A percentile compares a stretch with the other conserved stretches of the same genome.
Evolutionary conservation across 2,888 invertebrate species (phyloP).

Genomic region (Cataglyphis cursor): DNA sequence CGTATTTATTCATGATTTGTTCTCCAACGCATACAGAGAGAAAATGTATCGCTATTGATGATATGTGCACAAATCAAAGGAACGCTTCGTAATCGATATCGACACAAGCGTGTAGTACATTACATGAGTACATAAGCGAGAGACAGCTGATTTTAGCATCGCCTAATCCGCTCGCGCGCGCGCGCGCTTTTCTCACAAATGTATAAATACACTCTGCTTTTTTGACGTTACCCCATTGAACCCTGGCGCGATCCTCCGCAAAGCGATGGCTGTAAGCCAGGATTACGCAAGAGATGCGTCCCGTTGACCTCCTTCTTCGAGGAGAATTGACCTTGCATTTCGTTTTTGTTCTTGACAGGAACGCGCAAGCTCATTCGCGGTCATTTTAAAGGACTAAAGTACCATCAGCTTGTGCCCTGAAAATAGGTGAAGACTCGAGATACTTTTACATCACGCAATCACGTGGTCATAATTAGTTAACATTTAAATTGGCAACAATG

Average conservation of each 20-base stretch:
- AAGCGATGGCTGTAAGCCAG: slow-evolving; percentile 83
- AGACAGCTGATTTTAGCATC: slow-evolving; percentile 78
- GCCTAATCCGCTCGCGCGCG: slow-evolving; percentile 78
- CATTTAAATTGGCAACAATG: slow-evolving; percentile 3
- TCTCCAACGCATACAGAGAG: neutral
- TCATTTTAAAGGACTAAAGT: slow-evolving; percentile 58
- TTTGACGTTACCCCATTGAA: slow-evolving; percentile 86
- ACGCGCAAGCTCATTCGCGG: slow-evolving; percentile 61
- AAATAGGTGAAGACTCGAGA: neutral
- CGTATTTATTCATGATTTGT: neutral
- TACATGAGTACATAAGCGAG: slow-evolving; percentile 39
- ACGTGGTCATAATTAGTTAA: neutral
- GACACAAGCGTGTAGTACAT: neutral
- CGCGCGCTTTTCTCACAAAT: slow-evolving; percentile 70
- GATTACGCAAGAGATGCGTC: slow-evolving; percentile 83
- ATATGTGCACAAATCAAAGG: neutral
- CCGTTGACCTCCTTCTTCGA: slow-evolving; percentile 83
- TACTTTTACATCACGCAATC: neutral
- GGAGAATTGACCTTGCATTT: slow-evolving; percentile 83
- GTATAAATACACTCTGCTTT: slow-evolving; percentile 82
- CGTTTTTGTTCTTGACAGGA: slow-evolving; percentile 78
- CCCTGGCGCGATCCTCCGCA: slow-evolving; percentile 82
- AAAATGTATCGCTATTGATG: neutral
- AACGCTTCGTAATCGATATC: slow-evolving; percentile 14
- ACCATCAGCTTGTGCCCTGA: slow-evolving; percentile 10